Conservation (phyloP, 1,140 invertebrate genomes). For the Agrilus planipennis region DNA sequence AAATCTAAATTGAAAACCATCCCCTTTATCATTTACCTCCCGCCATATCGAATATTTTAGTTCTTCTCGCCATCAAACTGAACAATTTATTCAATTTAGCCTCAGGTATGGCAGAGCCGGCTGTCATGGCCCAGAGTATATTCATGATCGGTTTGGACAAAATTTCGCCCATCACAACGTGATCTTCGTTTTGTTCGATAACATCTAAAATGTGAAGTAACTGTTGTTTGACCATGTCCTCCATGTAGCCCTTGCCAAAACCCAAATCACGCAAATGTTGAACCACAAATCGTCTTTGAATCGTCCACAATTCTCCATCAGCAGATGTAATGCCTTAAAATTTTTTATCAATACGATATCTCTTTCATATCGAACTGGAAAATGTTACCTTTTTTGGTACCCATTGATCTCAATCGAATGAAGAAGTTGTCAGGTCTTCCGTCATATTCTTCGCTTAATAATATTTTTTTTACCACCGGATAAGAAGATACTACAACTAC, state of each 20-base stretch:
- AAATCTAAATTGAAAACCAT: no score
- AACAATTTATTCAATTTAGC: conserved; percentile 45
- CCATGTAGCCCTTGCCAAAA: conserved; percentile 50
- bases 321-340: conserved; percentile 57
- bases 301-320: conserved; percentile 62
- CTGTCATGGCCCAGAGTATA: conserved; percentile 58
- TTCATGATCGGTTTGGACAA: conserved; percentile 53
- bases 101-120: conserved; percentile 44
- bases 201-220: conserved; percentile 37
- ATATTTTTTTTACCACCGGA: conserved; percentile 44
- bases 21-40: no score
- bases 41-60: conserved; percentile 53
- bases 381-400: conserved; percentile 49
- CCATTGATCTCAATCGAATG: conserved; percentile 53
- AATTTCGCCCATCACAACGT: conserved; percentile 12
- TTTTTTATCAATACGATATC: no score
- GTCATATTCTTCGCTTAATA: conserved; percentile 52
- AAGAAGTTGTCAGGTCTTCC: conserved; percentile 64
- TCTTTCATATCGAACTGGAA: no score
- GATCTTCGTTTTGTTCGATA: conserved; percentile 19
- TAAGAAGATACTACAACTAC: conserved; percentile 49
- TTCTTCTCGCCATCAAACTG: conserved; percentile 46
- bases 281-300: conserved; percentile 60
- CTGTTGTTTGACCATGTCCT: conserved; percentile 44
- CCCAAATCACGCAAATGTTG: conserved; percentile 58